A percentile compares a stretch with the other conserved stretches of the same genome.
phyloP scores from a whole-genome alignment of 2,113 vertebrate species.

The Gallinago paraguaiae region DNA sequence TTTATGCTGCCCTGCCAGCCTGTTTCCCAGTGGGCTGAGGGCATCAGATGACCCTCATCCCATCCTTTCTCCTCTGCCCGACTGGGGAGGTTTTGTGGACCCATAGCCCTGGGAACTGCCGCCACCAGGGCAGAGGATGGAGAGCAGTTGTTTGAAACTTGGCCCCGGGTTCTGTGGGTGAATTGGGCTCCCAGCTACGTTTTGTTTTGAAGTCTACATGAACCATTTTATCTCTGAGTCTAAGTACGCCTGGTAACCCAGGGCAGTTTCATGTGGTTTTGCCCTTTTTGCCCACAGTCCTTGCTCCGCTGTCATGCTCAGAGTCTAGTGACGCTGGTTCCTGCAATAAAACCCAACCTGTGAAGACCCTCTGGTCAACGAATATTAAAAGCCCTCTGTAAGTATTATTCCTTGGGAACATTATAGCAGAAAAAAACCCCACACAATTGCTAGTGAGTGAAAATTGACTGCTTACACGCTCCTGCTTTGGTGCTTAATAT shows the following conservation, averaged over 20 bases:
- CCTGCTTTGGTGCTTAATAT: not conserved
- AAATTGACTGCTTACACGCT: not conserved
- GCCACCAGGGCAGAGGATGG: fast-evolving
- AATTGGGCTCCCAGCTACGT: not conserved
- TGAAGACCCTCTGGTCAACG: not conserved
- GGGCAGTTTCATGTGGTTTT: not conserved
- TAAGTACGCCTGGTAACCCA: not conserved
- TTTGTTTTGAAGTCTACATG: not conserved
- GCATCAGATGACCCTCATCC: not conserved
- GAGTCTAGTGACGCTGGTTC: not conserved
- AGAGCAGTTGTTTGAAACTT: not conserved
- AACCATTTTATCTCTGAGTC: not conserved
- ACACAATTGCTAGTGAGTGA: not conserved
- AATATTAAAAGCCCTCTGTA: not conserved
- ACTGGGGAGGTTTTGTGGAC: not conserved
- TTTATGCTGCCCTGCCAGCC: not conserved
- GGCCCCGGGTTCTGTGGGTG: fast-evolving
- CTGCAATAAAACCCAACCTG: not conserved
- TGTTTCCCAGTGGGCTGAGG: not conserved
- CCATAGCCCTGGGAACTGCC: not conserved
- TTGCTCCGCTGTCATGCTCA: not conserved
- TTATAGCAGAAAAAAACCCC: not conserved
- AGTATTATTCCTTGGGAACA: not conserved
- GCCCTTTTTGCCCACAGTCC: not conserved
- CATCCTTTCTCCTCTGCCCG: not conserved